Percentiles rank a stretch among this genome's conserved stretches.
phyloP scores from a whole-genome alignment of 2,888 invertebrate species.

The Trissolcus japonicus region DNA sequence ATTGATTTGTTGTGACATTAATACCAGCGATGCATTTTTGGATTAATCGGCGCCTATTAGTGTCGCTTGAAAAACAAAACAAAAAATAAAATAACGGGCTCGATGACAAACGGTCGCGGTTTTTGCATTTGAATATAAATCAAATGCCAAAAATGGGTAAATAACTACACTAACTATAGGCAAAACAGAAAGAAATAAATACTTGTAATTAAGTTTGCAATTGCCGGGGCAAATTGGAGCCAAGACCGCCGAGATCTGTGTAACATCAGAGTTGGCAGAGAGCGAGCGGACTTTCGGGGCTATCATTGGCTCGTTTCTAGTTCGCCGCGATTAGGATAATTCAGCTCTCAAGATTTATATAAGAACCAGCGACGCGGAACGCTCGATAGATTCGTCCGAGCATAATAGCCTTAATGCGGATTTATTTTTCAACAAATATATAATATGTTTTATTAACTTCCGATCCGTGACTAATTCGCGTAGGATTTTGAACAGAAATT shows the following conservation, averaged over 20 bases:
- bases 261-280: constrained; percentile 30
- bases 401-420: constrained; percentile 34
- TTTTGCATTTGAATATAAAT: constrained; percentile 39
- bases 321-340: constrained; percentile 48
- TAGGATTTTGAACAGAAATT: not conserved
- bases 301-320: constrained; percentile 37
- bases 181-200: constrained; percentile 55
- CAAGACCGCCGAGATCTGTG: constrained; percentile 16
- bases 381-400: constrained; percentile 14
- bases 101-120: constrained; percentile 26
- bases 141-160: constrained; percentile 44
- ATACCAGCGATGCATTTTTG: constrained; percentile 11
- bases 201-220: constrained; percentile 46
- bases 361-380: constrained; percentile 25
- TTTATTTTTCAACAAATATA: constrained; percentile 10
- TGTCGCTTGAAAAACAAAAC: constrained; percentile 6
- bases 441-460: constrained; percentile 23
- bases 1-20: constrained; percentile 25
- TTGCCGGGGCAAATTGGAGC: constrained; percentile 47
- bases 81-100: not conserved
- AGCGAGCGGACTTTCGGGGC: constrained; percentile 16
- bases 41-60: constrained; percentile 19
- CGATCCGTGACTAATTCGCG: not conserved
- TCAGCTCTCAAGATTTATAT: constrained; percentile 35
- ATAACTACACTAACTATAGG: constrained; percentile 41